These are phyloP conservation scores for Cygnus buccinator DNA, from an alignment of 2,113 vertebrate species.

Conservation along the genomic window DNA sequence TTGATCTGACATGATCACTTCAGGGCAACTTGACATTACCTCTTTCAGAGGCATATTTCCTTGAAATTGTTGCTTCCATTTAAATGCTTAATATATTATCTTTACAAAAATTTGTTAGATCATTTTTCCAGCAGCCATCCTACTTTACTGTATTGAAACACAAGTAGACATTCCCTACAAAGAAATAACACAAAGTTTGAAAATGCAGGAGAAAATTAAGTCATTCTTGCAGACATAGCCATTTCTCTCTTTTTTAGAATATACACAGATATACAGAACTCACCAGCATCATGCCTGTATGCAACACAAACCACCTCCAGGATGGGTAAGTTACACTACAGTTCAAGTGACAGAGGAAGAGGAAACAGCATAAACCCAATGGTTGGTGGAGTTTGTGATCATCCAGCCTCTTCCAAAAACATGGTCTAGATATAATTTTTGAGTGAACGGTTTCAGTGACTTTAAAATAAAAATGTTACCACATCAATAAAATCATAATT, in stretches of 20 bases:
- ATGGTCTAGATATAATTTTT: neutral
- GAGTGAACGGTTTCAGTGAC: neutral
- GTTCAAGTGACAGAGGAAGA: neutral
- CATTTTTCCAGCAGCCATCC: neutral
- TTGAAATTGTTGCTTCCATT: neutral
- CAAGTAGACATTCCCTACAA: neutral
- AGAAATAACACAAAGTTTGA: neutral
- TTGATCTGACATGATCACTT: neutral
- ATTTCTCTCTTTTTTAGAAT: neutral
- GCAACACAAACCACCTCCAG: neutral
- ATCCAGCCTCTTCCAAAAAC: neutral
- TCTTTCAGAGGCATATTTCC: neutral
- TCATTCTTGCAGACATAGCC: neutral
- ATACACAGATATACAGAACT: neutral
- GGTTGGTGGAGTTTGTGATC: accelerated
- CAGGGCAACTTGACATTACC: neutral
- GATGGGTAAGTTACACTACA: neutral
- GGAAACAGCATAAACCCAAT: neutral
- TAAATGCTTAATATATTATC: neutral
- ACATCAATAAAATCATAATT: neutral
- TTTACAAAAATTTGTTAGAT: neutral
- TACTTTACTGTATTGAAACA: neutral
- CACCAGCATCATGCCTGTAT: neutral
- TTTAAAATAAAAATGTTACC: neutral
- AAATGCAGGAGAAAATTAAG: neutral